Evolutionary conservation across 2,888 invertebrate species (phyloP).

Genomic region (Parnassius smintheus): DNA sequence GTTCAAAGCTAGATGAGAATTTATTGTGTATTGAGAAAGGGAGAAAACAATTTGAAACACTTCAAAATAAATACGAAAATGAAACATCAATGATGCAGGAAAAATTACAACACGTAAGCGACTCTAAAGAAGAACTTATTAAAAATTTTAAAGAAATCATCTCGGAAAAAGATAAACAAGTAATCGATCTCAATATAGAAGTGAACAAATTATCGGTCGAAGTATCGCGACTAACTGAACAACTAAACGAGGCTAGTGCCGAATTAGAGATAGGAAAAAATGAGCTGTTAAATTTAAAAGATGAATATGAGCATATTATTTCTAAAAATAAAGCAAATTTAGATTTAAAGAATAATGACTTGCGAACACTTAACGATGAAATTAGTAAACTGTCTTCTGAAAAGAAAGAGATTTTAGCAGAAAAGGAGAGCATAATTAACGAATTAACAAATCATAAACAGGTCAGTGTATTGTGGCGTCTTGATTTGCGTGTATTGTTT

Average conservation of each 20-base stretch:
- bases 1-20: conserved; percentile 38
- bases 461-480: conserved; percentile 50
- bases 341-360: conserved; percentile 53
- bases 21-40: conserved; percentile 41
- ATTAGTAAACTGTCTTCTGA: conserved; percentile 42
- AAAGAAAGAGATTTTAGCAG: conserved; percentile 38
- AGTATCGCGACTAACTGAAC: conserved; percentile 52
- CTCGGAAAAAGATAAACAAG: conserved; percentile 58
- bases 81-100: conserved; percentile 62
- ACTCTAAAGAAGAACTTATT: conserved; percentile 57
- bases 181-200: conserved; percentile 61
- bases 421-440: conserved; percentile 43
- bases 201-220: conserved; percentile 55
- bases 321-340: conserved; percentile 48
- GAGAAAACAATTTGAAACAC: conserved; percentile 67
- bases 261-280: conserved; percentile 64
- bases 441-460: conserved; percentile 50
- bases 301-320: conserved; percentile 54
- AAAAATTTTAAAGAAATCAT: conserved; percentile 50
- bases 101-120: conserved; percentile 60
- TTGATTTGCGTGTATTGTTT: not conserved
- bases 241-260: conserved; percentile 56
- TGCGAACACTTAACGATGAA: conserved; percentile 51
- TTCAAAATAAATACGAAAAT: conserved; percentile 60
- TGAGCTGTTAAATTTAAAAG: conserved; percentile 52